phyloP scores from a whole-genome alignment of 1,140 invertebrate species.

The Drosophila mojavensis region DNA sequence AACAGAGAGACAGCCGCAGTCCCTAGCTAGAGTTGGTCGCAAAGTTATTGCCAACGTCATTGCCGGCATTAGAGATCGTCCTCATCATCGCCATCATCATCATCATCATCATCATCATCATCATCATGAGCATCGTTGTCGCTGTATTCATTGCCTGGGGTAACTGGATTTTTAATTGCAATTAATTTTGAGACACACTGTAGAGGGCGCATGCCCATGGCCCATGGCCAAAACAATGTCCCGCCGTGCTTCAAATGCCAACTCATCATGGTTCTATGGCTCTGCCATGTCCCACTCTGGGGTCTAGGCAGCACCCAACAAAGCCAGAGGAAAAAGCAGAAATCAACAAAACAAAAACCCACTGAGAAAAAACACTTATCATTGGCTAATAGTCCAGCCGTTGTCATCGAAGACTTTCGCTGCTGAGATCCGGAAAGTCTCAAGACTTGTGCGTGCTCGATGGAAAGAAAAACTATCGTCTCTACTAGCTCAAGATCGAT shows the following conservation, averaged over 20 bases:
- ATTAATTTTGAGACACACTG: conserved; percentile 57
- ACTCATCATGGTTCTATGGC: conserved; percentile 28
- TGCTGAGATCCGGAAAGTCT: neutral
- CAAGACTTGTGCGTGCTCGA: no score
- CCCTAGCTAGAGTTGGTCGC: neutral
- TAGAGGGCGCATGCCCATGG: conserved; percentile 6
- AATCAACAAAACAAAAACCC: neutral
- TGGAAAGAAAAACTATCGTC: neutral
- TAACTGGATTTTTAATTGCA: conserved; percentile 61
- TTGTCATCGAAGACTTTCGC: conserved; percentile 27
- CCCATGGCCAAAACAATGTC: conserved; percentile 8
- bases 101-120: conserved; percentile 22
- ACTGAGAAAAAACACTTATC: neutral
- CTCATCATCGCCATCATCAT: conserved; percentile 34
- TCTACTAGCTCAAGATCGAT: no score
- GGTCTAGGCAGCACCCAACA: neutral
- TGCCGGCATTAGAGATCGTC: conserved; percentile 27
- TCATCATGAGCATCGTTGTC: conserved; percentile 23
- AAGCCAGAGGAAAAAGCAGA: neutral
- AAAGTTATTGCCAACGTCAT: conserved; percentile 36
- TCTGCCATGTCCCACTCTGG: neutral
- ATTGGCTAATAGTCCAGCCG: conserved; percentile 3
- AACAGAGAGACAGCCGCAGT: neutral
- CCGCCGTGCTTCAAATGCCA: conserved; percentile 15
- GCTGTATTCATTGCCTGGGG: conserved; percentile 19